phyloP scores from a whole-genome alignment of 2,888 invertebrate genomes.

The Dasypogon diadema region DNA sequence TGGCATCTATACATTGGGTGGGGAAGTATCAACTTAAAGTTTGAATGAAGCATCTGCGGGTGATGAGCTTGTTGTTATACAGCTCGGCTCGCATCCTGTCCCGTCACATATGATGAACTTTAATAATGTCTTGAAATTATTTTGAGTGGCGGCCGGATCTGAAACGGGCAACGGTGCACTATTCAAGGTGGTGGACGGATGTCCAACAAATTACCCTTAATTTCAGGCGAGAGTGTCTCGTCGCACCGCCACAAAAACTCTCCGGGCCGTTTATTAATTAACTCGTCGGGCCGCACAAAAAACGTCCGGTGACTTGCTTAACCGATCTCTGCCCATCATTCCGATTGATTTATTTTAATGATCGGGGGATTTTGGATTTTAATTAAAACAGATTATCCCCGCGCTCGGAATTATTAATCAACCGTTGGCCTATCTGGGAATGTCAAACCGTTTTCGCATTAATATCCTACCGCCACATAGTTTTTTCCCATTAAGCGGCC shows the following conservation, averaged over 20 bases:
- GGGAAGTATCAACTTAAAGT: constrained; percentile 41
- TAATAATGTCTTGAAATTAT: constrained; percentile 46
- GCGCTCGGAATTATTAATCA: constrained; percentile 51
- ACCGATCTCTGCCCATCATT: constrained; percentile 48
- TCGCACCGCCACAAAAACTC: too few relatives aligned
- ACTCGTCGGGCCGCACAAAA: constrained; percentile 23
- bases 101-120: constrained; percentile 37
- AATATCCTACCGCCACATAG: constrained; percentile 39
- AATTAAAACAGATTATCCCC: constrained; percentile 51
- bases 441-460: constrained; percentile 43
- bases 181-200: neutral
- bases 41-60: constrained; percentile 41
- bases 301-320: constrained; percentile 24
- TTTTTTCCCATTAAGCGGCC: constrained; percentile 32
- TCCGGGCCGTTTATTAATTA: constrained; percentile 38
- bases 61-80: constrained; percentile 41
- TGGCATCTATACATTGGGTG: neutral
- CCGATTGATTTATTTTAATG: constrained; percentile 51
- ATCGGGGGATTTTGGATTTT: constrained; percentile 48
- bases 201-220: constrained; percentile 35
- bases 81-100: constrained; percentile 7
- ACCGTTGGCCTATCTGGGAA: constrained; percentile 47
- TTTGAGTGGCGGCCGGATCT: constrained; percentile 24
- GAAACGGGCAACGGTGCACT: neutral
- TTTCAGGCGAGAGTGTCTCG: neutral